Evolutionary conservation across 2,888 invertebrate species (phyloP), one percentile per base, ranked within the genome.

Genomic region (Xylota sylvarum): DNA sequence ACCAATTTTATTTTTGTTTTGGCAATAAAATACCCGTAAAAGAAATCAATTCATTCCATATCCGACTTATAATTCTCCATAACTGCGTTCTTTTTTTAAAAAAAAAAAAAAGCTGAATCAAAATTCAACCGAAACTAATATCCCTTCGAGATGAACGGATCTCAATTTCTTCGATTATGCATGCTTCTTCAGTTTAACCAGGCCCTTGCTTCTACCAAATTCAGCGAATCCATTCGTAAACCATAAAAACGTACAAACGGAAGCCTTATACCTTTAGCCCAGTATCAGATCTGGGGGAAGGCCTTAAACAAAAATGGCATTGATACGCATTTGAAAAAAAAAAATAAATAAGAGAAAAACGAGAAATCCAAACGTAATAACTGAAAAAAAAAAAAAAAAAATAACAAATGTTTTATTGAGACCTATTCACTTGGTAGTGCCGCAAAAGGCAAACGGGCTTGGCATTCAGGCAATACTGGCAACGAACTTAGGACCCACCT

Each of bases 81-180:
- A 14, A 19, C 19, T 77, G 43, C 14, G 37, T 5, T 14, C 17
- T 7, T 6, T n/a, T n/a, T n/a, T n/a, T n/a, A n/a, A n/a, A n/a
- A 30, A 10, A 10, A 58, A 37, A 17, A 43, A 40, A 73, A 17
- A 37, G 23, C 10, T 17, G 43, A 70, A 43, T 76, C 70, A 65
- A 58, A 83, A 65, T 60, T 73, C 67, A 56, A 76, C 58, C 74
- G 84, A 80, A 85, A 76, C 80, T 80, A 85, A 85, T 80, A 70
- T 58, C 70, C 70, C 50, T 83, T 70, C 50, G 50, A 52, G 40
- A 60, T 70, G 80, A 70, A 79, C 72, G 74, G 80, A 76, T 80
- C 80, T 85, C 84, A 74, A 80, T 80, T 70, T 76, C 84, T 85
- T 43, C 74, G 58, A 76, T 85, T 84, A 85, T 85, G 69, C 80